Conservation (phyloP, 2,113 vertebrate species). For the Saguinus midas region DNA sequence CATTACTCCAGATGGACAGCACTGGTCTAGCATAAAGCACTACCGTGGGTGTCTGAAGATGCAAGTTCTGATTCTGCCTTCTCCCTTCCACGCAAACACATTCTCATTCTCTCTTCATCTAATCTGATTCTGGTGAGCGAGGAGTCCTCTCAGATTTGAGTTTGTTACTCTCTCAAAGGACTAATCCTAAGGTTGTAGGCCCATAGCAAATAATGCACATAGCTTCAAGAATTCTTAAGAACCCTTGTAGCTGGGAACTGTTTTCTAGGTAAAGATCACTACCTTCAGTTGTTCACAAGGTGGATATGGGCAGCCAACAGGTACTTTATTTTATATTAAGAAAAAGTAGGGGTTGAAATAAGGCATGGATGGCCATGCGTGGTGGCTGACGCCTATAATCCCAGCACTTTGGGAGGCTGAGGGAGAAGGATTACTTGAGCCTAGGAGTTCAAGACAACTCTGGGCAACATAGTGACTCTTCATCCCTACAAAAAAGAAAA, state of each 20-base stretch:
- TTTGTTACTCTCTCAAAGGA: not conserved
- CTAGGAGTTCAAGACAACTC: too few species aligned
- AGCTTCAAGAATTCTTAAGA: not conserved
- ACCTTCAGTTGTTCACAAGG: not conserved
- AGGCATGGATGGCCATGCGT: not conserved
- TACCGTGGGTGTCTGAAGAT: not conserved
- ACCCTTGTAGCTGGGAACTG: not conserved
- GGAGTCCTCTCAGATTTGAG: not conserved
- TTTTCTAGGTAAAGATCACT: not conserved
- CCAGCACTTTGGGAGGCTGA: too few species aligned
- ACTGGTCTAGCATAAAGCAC: not conserved
- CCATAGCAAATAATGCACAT: not conserved
- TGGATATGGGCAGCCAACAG: not conserved
- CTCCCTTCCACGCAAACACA: not conserved
- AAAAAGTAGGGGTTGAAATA: not conserved
- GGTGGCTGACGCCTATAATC: too few species aligned
- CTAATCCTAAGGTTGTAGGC: not conserved
- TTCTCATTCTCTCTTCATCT: not conserved
- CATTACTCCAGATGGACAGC: rapidly evolving
- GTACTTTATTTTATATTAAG: not conserved
- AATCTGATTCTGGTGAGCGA: not conserved
- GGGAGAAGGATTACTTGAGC: too few species aligned
- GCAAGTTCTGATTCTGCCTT: too few species aligned
- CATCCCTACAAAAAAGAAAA: too few species aligned
- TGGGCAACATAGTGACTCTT: too few species aligned